phyloP scores from a whole-genome alignment of 2,113 vertebrate species.

The Forbesichthys papilliferus region DNA sequence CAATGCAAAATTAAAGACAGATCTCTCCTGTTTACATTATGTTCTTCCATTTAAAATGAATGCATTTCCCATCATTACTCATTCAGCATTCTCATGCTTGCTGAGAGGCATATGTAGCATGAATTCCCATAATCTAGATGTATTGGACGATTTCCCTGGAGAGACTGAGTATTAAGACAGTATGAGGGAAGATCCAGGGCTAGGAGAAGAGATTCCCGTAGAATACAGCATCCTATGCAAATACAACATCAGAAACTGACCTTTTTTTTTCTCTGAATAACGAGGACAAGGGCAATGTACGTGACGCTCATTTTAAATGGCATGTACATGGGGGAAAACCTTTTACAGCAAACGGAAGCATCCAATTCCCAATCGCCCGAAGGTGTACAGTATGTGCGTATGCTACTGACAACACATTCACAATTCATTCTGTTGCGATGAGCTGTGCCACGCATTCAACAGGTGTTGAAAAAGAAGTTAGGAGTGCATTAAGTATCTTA shows the following conservation, averaged over 20 bases:
- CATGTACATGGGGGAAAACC: background rate
- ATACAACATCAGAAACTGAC: slow-evolving; percentile 26
- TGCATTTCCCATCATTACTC: slow-evolving; percentile 28
- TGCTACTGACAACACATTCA: background rate
- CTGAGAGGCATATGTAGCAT: slow-evolving; percentile 14
- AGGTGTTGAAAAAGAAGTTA: background rate
- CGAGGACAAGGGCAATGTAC: slow-evolving; percentile 15
- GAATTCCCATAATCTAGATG: slow-evolving; percentile 34
- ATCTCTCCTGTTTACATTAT: slow-evolving; percentile 11
- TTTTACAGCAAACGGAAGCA: background rate
- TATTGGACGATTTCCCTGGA: slow-evolving; percentile 29
- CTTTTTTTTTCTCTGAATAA: slow-evolving; percentile 41
- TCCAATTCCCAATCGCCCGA: too few relatives aligned
- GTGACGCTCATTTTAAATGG: slow-evolving; percentile 8
- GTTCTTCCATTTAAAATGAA: slow-evolving; percentile 22
- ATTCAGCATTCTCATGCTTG: slow-evolving; percentile 14
- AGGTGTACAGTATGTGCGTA: background rate
- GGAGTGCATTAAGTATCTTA: background rate
- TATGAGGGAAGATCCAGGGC: background rate
- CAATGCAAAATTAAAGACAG: slow-evolving; percentile 17
- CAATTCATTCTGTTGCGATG: background rate
- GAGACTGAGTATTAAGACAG: slow-evolving; percentile 10
- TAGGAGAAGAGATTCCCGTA: background rate
- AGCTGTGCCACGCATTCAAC: background rate
- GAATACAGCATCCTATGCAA: slow-evolving; percentile 32